A percentile compares a stretch with the other conserved stretches of the same genome.
Evolutionary conservation across 2,797 vertebrate species (phyloP).

Genomic region (Nannoperca obscura): DNA sequence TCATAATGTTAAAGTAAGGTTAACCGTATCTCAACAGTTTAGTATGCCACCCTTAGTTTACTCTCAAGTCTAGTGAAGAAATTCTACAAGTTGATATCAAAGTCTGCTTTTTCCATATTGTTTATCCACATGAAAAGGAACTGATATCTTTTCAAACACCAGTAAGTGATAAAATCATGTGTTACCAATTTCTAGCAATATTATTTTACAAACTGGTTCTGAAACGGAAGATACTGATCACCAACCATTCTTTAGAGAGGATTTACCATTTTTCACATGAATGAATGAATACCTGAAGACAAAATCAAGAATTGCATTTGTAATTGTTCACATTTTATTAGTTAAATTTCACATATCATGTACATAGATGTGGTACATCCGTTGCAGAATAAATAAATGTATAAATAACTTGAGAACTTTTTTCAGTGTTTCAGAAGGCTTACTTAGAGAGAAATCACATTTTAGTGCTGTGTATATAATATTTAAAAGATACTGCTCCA

Average conservation of each 20-base stretch:
- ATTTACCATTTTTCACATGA: neutral
- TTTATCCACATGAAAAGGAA: neutral
- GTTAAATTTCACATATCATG: neutral
- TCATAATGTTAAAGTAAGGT: neutral
- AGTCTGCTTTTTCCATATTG: neutral
- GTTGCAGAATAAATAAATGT: constrained; percentile 44
- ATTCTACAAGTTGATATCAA: neutral
- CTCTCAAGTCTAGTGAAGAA: neutral
- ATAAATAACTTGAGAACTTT: constrained; percentile 61
- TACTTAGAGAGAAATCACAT: constrained; percentile 6
- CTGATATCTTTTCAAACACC: no score
- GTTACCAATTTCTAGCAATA: neutral
- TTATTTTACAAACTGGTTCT: neutral
- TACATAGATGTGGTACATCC: neutral
- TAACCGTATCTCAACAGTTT: neutral
- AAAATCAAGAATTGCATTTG: neutral
- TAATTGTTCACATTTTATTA: constrained; percentile 45
- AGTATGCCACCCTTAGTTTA: no score
- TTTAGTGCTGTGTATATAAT: constrained; percentile 40
- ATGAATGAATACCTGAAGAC: neutral
- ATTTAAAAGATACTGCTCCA: no score
- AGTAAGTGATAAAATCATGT: neutral
- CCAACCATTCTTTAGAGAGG: neutral
- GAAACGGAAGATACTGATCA: neutral
- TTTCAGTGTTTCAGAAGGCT: constrained; percentile 45